These are phyloP conservation scores for Heliocidaris tuberculata DNA, from an alignment of 35 echinoderm and acorn worm species.

Conservation along the genomic window DNA sequence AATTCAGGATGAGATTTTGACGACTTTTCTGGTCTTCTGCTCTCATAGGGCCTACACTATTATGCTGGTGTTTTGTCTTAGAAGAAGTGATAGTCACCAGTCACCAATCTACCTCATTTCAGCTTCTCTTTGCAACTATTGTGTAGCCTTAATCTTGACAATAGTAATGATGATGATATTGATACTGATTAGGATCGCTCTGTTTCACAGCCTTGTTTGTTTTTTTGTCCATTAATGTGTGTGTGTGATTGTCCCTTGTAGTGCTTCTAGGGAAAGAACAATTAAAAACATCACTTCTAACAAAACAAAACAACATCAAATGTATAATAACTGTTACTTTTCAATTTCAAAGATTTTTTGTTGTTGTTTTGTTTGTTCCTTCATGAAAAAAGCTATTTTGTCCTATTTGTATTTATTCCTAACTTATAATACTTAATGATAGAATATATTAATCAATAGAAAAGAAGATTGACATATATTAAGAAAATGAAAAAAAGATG, in stretches of 20 bases:
- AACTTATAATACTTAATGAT: no score
- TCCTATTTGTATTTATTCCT: no score
- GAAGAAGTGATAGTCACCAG: conserved; percentile 37
- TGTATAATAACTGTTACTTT: background rate
- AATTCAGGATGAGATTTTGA: background rate
- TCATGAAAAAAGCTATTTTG: no score
- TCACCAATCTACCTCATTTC: conserved; percentile 50
- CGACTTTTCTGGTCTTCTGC: background rate
- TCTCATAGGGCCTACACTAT: conserved; percentile 6
- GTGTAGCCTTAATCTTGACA: conserved; percentile 42
- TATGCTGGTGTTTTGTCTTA: conserved; percentile 22
- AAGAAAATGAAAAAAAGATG: background rate
- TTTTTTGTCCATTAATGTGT: background rate
- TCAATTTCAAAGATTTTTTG: background rate
- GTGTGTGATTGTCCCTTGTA: background rate
- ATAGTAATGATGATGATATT: conserved; percentile 39
- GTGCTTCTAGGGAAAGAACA: background rate
- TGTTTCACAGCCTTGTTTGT: conserved; percentile 1
- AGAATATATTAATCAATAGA: background rate
- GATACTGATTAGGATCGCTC: background rate
- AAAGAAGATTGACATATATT: background rate
- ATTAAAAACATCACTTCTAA: background rate
- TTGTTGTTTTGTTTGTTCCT: no score
- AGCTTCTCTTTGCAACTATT: conserved; percentile 47
- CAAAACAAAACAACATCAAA: background rate